Conservation (phyloP, 2,797 vertebrate genomes). For the Eutrigla gurnardus region DNA sequence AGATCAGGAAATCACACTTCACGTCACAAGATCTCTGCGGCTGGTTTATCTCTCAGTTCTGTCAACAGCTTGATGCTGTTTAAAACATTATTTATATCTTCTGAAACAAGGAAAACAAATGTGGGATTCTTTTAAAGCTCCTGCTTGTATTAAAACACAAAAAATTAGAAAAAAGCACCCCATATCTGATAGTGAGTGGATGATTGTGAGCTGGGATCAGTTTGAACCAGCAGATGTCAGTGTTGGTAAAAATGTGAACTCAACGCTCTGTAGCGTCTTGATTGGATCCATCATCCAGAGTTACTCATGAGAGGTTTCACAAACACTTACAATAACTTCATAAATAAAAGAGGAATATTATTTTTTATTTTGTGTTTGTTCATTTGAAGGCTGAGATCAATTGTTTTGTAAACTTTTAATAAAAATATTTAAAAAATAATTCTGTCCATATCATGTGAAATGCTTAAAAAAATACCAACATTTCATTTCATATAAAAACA, state of each 20-base stretch:
- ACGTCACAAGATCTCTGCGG: background rate
- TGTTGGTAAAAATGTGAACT: conserved; percentile 42
- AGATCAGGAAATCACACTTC: background rate
- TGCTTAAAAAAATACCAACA: background rate
- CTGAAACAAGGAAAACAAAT: background rate
- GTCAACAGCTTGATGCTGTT: background rate
- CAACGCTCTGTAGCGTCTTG: background rate
- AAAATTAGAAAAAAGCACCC: too few relatives aligned
- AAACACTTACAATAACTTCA: background rate
- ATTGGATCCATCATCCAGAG: background rate
- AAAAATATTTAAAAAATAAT: background rate
- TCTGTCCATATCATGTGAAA: background rate
- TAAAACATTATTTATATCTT: background rate
- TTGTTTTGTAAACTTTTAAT: background rate
- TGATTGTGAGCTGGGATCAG: background rate
- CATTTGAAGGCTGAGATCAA: background rate
- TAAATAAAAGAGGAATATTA: background rate
- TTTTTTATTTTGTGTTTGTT: background rate
- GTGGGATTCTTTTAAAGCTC: rapidly evolving
- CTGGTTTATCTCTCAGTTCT: background rate
- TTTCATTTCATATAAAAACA: background rate
- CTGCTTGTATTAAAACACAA: background rate
- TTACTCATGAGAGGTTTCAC: background rate
- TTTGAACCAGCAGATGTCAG: conserved; percentile 69
- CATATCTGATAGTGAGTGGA: background rate